Base-by-base conservation (phyloP, 2,113 vertebrate genomes). In the Leucoraja erinaceus region DNA sequence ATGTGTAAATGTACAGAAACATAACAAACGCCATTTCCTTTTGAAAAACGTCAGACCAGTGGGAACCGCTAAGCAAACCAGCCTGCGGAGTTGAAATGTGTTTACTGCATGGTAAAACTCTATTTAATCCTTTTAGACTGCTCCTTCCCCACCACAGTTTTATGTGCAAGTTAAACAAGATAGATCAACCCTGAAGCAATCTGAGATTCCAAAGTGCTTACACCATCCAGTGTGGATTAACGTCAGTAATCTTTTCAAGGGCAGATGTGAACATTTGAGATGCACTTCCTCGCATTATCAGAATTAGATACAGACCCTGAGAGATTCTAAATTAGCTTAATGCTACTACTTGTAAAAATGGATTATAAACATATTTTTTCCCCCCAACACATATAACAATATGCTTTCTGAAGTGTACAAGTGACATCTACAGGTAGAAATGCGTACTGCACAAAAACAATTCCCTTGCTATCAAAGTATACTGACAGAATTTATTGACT, bases 81-180 rank as follows among this genome's bases (percentile, higher is more conserved):
- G 33, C 68, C 90, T 74, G 9, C 33, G 11, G 90, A 54, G 33
- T 4, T 91, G 90, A 68, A 91, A 91, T 91, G 90, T 54, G 68
- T 72, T 91, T 91, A 91, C 70, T 72, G 66, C 90, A 72, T 91
- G 90, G 33, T 91, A 74, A 91, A 91, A 91, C 66, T 72, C 66
- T 54, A 91, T 54, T 91, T 91, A 91, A 91, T 91, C 90, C 33
- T 72, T 72, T 6, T 91, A 68, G 90, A 74, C 68, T 91, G 66
- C 68, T 72, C 61, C 84, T 88, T 72, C 81, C 54, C 81, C 81
- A 56, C 54, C 38, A 79, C 77, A 84, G 81, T 56, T 72, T 90
- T 72, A 91, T 38, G 38, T 72, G 90, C 31, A 72, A 54, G 90
- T 91, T 91, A 54, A 72, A 70, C 66, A 91, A 9, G 68, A 74